Conservation (phyloP, 1,140 invertebrate genomes). For the Littorina saxatilis region DNA sequence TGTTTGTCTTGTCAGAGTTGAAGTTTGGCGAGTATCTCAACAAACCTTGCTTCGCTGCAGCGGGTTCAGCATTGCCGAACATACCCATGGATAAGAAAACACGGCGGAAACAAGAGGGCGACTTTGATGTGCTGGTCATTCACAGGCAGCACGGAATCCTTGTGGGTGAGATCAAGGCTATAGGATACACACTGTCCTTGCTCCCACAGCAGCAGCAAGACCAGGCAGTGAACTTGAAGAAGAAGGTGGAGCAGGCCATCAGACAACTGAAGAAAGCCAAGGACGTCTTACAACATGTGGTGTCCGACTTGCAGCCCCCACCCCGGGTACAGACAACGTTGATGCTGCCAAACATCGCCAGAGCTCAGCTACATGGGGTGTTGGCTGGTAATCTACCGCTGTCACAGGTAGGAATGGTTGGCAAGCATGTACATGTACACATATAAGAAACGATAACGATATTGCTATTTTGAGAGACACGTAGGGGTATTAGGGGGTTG, state of each 20-base stretch:
- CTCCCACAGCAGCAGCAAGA: too few species aligned
- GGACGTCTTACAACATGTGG: background rate
- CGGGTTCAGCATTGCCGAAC: background rate
- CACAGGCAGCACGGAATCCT: too few species aligned
- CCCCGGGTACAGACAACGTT: background rate
- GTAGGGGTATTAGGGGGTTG: too few species aligned
- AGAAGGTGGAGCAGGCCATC: background rate
- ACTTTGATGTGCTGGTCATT: too few species aligned
- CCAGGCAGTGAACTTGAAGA: background rate
- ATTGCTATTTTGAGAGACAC: too few species aligned
- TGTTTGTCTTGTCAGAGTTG: background rate
- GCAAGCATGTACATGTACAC: too few species aligned
- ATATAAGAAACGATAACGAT: too few species aligned
- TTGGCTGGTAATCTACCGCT: too few species aligned
- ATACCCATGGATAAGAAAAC: background rate
- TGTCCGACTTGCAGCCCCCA: background rate
- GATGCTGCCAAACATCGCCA: background rate
- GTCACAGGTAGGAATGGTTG: too few species aligned
- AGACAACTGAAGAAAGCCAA: constrained; percentile 7
- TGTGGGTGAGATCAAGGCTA: background rate
- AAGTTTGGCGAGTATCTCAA: constrained; percentile 1
- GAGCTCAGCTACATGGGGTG: background rate
- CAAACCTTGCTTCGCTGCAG: background rate
- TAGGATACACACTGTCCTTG: background rate
- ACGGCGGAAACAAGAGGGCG: background rate